These are phyloP conservation scores for Notodonta ziczac DNA, from an alignment of 2,888 invertebrate species.

Conservation along the genomic window DNA sequence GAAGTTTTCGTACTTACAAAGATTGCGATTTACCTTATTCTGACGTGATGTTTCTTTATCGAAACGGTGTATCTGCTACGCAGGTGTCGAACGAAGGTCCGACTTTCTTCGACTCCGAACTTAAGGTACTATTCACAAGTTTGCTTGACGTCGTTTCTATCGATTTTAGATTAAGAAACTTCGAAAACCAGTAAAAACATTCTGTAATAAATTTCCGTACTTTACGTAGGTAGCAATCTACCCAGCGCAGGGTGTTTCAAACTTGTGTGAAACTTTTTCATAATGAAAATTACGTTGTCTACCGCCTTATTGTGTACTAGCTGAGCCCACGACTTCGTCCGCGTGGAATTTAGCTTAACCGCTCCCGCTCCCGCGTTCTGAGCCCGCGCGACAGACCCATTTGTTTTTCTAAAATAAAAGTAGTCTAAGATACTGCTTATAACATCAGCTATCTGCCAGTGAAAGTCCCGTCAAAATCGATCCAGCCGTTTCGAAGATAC, in stretches of 20 bases:
- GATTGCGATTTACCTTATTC: conserved; percentile 65
- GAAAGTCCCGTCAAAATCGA: too few species aligned
- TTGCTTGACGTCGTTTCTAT: conserved; percentile 76
- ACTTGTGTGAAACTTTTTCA: conserved; percentile 55
- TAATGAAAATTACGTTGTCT: conserved; percentile 53
- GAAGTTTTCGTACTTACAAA: conserved; percentile 42
- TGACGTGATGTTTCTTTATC: conserved; percentile 59
- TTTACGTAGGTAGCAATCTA: conserved; percentile 52
- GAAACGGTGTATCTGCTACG: conserved; percentile 67
- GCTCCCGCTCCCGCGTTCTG: too few species aligned
- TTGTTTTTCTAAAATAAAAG: too few species aligned
- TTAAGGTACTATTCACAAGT: conserved; percentile 79
- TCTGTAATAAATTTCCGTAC: conserved; percentile 74
- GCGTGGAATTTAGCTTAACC: too few species aligned
- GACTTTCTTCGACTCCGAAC: conserved; percentile 76
- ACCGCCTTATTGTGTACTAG: conserved; percentile 20
- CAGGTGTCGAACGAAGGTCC: conserved; percentile 77
- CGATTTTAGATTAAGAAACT: conserved; percentile 84
- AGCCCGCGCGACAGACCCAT: too few species aligned
- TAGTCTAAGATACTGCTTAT: too few species aligned
- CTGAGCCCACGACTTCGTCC: too few species aligned
- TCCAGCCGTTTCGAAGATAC: too few species aligned
- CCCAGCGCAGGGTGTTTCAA: conserved; percentile 58
- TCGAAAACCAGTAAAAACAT: conserved; percentile 78
- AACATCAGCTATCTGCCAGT: too few species aligned